Evolutionary conservation across 1,140 invertebrate genomes (phyloP), one percentile per base, ranked within the genome.

Genomic region (Drosophila sturtevanti): DNA sequence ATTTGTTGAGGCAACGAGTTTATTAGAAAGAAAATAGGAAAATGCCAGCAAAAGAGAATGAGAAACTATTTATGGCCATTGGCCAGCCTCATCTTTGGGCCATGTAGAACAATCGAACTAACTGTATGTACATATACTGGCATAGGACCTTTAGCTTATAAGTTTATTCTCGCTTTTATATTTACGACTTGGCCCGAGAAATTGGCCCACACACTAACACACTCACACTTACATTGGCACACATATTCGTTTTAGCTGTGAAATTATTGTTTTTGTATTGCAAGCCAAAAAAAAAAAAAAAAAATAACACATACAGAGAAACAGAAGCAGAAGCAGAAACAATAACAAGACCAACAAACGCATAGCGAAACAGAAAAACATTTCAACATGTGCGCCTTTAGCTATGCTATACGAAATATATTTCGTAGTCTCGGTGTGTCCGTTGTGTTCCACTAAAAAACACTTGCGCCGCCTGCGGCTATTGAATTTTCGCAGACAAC

Each of bases 21-120:
- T 87, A 87, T 87, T 87, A 87, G 75, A 79, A 64, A 52, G 71
- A 34, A 85, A 85, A 85, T 85, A 63, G 81, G 63, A 71, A 77
- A 85, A 84, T 74, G 63, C 54, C 22, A 14, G 31, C 52, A 14
- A 37, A 63, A 48, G 56, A 37, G 24, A 70, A 67, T 60, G 68
- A 66, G 60, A 44, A 85, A 86, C 82, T 85, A 85, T 85, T 85
- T 85, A 85, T 85, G 78, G 81, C 62, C 82, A 81, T 78, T 85
- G 81, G 82, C 71, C 72, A 58, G 72, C 81, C 68, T 35, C 34
- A 35, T 35, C 34, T 35, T 48, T n/a, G 37, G 41, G 41, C 16
- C 41, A 48, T 48, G 41, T 48, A 48, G 16, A 48, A 48, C 71
- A 48, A 54, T 67, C 68, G 77, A 70, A 73, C 56, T 74, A 81